Base-by-base conservation (phyloP, 2,888 invertebrate species). In the Orthosia gracilis region DNA sequence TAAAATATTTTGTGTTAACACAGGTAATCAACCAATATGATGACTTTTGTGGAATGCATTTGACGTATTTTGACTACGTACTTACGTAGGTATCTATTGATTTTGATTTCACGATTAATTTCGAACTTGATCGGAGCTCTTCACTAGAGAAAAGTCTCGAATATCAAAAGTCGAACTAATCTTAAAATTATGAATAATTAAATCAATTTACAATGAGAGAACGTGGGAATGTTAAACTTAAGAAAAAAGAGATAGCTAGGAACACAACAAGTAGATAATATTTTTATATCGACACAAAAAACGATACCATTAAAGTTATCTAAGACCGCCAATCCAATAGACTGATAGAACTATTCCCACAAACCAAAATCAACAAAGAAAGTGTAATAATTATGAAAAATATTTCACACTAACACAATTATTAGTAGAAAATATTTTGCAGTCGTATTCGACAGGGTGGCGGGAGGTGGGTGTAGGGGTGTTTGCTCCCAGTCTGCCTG, bases 401-500 rank as follows among this genome's bases (percentile, higher is more conserved):
- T 68, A 70, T 70, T 67, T 76, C 54, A 57, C 54, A 57, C 54
- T 57, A 78, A 76, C 78, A 70, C 78, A 76, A 55, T 76, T 76
- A 85, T 78, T 79, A 68, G 73, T 73, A 55, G 85, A 86, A 86
- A 84, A 89, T 86, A 86, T 89, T 90, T 87, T 82, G 83, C 82
- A 87, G 76, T 83, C 82, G 81, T 82, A 82, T 84, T 85, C 77
- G 80, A 73, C 74, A 72, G 77, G 71, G 63, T 65, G 58, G 23
- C 21, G 15, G 77, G 47, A 78, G 58, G 45, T 50, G 78, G 72
- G 78, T 57, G 66, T 18, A 40, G 81, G 84, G 86, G 85, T 85
- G 87, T 87, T 89, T 88, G 87, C 85, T 80, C 83, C 78, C 83
- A 72, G 88, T 85, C 86, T 87, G 86, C 83, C 82, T 85, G 88